Conservation (phyloP, 1,140 invertebrate species). For the Habropoda laboriosa region DNA sequence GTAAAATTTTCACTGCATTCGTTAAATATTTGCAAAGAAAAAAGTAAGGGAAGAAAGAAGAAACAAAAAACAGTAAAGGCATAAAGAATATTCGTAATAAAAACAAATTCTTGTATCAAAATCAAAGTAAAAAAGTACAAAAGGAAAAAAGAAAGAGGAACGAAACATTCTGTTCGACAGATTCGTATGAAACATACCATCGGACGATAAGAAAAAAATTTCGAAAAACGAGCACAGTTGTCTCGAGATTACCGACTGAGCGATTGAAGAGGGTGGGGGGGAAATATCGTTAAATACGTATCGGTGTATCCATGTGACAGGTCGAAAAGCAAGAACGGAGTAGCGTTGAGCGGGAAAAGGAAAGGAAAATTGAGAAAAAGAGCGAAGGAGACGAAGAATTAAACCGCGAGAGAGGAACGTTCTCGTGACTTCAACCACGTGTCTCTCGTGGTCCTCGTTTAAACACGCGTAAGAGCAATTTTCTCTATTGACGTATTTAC, state of each 20-base stretch:
- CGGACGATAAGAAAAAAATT: neutral
- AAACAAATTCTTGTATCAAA: neutral
- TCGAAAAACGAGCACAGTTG: neutral
- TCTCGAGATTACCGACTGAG: neutral
- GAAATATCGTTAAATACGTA: neutral
- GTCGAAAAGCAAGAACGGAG: neutral
- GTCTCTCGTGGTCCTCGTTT: conserved; percentile 61
- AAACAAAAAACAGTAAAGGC: too few species aligned
- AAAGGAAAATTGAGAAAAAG: conserved; percentile 23
- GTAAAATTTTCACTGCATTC: neutral
- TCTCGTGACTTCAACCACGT: conserved; percentile 64
- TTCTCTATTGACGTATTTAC: conserved; percentile 61
- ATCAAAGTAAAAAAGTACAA: neutral
- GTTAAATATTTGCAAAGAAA: neutral
- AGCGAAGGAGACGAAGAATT: conserved; percentile 34
- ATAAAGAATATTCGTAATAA: neutral
- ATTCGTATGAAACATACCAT: neutral
- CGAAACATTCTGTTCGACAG: neutral
- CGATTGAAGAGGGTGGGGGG: neutral
- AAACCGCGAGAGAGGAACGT: conserved; percentile 53
- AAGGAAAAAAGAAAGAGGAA: neutral
- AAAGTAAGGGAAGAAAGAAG: neutral
- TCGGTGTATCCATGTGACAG: neutral
- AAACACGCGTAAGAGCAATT: conserved; percentile 66
- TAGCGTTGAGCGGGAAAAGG: neutral